Base-by-base conservation (phyloP, 1,140 invertebrate genomes). In the Ooceraea biroi region DNA sequence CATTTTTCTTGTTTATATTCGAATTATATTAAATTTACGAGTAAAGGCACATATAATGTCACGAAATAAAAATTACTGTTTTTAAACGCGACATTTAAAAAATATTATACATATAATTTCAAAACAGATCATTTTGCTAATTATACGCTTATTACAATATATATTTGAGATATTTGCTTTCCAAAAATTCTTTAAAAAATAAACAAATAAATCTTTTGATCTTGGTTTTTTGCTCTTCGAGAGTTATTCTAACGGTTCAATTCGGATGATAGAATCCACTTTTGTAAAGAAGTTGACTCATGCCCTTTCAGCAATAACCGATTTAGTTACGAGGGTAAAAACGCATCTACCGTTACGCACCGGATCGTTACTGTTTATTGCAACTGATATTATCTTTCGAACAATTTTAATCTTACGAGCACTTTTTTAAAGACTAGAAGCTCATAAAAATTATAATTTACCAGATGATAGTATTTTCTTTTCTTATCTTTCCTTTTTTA, bases 321-420 rank as follows among this genome's bases (percentile, higher is more conserved):
- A 66, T 66, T 66, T 27, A 57, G 36, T 78, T 78, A 27, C 30
- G 12, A 50, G 12, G 0, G 19, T 17, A n/a, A 52, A 66, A 65
- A 48, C 36, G 22, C 65, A 65, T 57, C 22, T 46, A 65, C 8
- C 25, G 27, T n/a, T n/a, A n/a, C n/a, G 11, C 52, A 50, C 5
- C 7, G 36, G 12, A 27, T 68, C 50, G 63, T 78, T 78, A 78
- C 17, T 22, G 55, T 69, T 78, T 44, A 68, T 55, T 27, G n/a
- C 25, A 68, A 55, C 36, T 27, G 22, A 61, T 22, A 48, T 78
- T 52, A 36, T 71, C n/a, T 55, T 48, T 22, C 50, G 68, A 66
- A 10, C 46, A 14, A 17, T n/a, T 68, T 66, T 44, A 78, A 69
- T 78, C 50, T 77, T 44, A 19, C 73, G 19, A 25, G 17, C 27